Evolutionary conservation across 2,888 invertebrate genomes (phyloP).

Genomic region (Nudaria mundana): DNA sequence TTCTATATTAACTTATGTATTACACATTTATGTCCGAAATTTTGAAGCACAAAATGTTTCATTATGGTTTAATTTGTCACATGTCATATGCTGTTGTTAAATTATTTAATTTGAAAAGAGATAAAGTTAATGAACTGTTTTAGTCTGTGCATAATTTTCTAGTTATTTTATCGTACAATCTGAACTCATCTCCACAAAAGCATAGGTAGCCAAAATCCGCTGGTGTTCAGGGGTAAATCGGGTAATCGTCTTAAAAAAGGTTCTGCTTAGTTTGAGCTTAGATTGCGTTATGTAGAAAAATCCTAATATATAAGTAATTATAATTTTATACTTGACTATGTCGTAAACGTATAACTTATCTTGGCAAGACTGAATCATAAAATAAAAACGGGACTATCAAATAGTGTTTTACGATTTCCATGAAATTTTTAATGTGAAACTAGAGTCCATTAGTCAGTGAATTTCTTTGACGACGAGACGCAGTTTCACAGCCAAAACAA

Average conservation of each 20-base stretch:
- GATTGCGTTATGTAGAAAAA: too few relatives aligned
- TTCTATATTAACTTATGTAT: conserved; percentile 12
- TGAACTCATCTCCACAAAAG: too few relatives aligned
- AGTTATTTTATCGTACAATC: too few relatives aligned
- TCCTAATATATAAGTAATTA: too few relatives aligned
- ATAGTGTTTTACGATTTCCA: conserved; percentile 38
- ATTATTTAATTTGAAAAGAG: too few relatives aligned
- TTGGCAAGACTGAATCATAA: conserved; percentile 23
- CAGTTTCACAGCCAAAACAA: conserved; percentile 75
- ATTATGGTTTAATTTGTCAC: background rate
- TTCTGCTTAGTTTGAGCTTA: too few relatives aligned
- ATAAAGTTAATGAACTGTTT: too few relatives aligned
- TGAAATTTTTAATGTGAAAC: conserved; percentile 50
- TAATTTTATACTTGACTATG: background rate
- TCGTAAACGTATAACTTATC: conserved; percentile 3
- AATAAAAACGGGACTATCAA: conserved; percentile 35
- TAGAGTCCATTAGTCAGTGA: conserved; percentile 64
- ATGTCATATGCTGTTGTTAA: too few relatives aligned
- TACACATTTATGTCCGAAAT: background rate
- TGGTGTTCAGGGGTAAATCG: too few relatives aligned
- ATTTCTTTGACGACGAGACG: conserved; percentile 33
- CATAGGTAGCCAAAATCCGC: too few relatives aligned
- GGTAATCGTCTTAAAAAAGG: too few relatives aligned
- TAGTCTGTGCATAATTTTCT: too few relatives aligned
- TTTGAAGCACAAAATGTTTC: background rate